Conservation (phyloP, 2,888 invertebrate genomes). For the Acrobasis suavella region DNA sequence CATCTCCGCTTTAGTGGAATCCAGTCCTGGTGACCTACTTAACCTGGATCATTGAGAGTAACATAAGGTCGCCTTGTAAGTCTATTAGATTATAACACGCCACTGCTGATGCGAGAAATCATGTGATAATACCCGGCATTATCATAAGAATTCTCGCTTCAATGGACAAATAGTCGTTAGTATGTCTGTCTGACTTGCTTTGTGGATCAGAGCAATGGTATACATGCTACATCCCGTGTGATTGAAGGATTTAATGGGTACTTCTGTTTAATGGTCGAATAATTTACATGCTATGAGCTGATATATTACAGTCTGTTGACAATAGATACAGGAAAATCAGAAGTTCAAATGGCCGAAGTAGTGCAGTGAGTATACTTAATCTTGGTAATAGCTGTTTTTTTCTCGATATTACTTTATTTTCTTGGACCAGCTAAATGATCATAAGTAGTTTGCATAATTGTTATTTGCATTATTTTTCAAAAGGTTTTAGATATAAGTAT, state of each 20-base stretch:
- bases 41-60: conserved; percentile 9
- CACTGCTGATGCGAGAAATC: conserved; percentile 17
- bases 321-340: background rate
- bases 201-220: conserved; percentile 11
- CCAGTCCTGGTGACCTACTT: background rate
- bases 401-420: too few relatives aligned
- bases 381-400: too few relatives aligned
- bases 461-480: too few relatives aligned
- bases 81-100: conserved; percentile 18
- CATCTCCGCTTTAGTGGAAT: too few relatives aligned
- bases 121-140: conserved; percentile 8
- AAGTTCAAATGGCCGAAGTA: too few relatives aligned
- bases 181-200: conserved; percentile 4
- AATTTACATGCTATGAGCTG: background rate
- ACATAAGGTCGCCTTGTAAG: background rate
- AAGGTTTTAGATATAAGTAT: too few relatives aligned
- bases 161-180: conserved; percentile 7
- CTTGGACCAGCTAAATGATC: too few relatives aligned
- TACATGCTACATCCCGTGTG: conserved; percentile 1
- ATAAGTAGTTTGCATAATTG: too few relatives aligned
- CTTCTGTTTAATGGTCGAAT: background rate
- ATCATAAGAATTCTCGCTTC: conserved; percentile 15
- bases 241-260: background rate
- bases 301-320: background rate
- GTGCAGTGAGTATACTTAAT: too few relatives aligned